Evolutionary conservation across 2,888 invertebrate species (phyloP).

Genomic region (Silvanus unidentatus): DNA sequence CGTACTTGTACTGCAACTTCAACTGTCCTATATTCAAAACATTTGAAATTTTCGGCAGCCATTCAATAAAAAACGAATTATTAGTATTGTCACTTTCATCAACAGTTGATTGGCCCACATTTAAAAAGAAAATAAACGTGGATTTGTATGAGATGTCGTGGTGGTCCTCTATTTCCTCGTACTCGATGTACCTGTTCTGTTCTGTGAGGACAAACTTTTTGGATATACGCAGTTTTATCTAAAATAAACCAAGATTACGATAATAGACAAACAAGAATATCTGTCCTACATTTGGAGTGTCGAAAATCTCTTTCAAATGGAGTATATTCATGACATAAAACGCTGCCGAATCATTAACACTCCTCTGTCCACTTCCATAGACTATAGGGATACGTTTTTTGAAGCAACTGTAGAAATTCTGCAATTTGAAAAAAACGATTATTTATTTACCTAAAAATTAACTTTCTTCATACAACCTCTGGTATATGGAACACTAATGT

Average conservation of each 20-base stretch:
- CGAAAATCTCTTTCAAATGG: slow-evolving; percentile 69
- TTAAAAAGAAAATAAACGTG: slow-evolving; percentile 35
- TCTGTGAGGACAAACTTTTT: slow-evolving; percentile 58
- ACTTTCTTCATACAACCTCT: slow-evolving; percentile 47
- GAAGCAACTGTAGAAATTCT: slow-evolving; percentile 67
- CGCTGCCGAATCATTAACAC: slow-evolving; percentile 52
- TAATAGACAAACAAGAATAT: background rate
- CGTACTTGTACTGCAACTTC: slow-evolving; percentile 65
- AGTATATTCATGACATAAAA: slow-evolving; percentile 68
- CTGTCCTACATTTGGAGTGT: slow-evolving; percentile 57
- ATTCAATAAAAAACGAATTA: slow-evolving; percentile 60
- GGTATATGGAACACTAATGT: slow-evolving; percentile 66
- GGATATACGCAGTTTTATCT: slow-evolving; percentile 59
- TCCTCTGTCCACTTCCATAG: slow-evolving; percentile 52
- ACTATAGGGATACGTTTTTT: slow-evolving; percentile 61
- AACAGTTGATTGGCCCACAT: slow-evolving; percentile 48
- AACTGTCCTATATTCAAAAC: slow-evolving; percentile 66
- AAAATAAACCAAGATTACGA: slow-evolving; percentile 24
- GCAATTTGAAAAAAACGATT: background rate
- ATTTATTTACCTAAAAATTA: background rate
- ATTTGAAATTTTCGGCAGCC: slow-evolving; percentile 69
- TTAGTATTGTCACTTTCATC: slow-evolving; percentile 52
- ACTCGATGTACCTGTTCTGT: slow-evolving; percentile 52
- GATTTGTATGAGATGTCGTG: slow-evolving; percentile 34
- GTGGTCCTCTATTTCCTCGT: slow-evolving; percentile 32